Percentiles rank a stretch among this genome's conserved stretches.
These are phyloP conservation scores for Callyntrura sp. DNA, from an alignment of 2,888 invertebrate genomes.

Conservation along the genomic window DNA sequence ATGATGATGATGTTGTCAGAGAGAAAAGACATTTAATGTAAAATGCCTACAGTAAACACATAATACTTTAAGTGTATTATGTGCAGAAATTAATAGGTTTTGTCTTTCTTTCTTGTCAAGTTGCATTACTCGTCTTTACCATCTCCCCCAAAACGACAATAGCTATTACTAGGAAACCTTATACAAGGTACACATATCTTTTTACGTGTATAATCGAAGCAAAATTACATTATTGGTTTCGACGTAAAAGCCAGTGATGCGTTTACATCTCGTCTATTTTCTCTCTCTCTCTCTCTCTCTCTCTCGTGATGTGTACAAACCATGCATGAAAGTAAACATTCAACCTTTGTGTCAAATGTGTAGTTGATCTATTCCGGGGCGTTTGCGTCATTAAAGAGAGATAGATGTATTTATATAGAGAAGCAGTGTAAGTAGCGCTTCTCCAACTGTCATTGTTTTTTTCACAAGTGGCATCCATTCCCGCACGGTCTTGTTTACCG, in stretches of 20 bases:
- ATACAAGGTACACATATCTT: neutral
- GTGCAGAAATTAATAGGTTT: neutral
- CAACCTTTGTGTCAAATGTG: neutral
- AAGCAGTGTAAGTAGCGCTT: too few species aligned
- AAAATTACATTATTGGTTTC: neutral
- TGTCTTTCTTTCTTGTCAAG: neutral
- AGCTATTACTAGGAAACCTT: neutral
- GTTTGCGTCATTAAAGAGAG: neutral
- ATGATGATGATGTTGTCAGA: constrained; percentile 1
- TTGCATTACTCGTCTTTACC: neutral
- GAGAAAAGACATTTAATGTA: neutral
- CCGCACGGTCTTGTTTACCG: neutral
- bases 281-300: too few species aligned
- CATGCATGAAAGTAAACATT: neutral
- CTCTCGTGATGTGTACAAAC: neutral
- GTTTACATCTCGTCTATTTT: too few species aligned
- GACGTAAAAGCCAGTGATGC: too few species aligned
- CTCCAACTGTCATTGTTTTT: too few species aligned
- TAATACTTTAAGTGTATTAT: neutral
- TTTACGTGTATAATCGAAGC: neutral
- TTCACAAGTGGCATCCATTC: too few species aligned
- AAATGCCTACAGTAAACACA: neutral
- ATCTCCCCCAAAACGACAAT: too few species aligned
- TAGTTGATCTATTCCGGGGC: neutral
- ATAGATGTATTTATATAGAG: too few species aligned